Base-by-base conservation (phyloP, 2,113 vertebrate genomes). In the Dermatemys mawii region DNA sequence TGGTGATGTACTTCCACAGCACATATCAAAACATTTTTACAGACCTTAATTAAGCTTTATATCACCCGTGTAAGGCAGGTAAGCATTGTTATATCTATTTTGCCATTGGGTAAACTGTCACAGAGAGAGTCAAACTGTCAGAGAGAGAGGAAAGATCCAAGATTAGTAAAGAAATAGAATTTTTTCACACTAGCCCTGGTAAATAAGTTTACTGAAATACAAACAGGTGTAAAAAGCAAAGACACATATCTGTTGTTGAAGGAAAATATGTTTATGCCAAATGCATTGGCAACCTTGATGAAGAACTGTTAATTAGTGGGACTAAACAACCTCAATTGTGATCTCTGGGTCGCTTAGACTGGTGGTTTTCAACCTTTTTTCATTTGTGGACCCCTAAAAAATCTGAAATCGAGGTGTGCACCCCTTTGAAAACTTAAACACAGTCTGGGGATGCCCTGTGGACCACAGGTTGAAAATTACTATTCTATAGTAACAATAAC, bases 221-320 rank as follows among this genome's bases (percentile, higher is more conserved):
- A 75, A 50, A 54, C 27, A 81, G 26, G 46, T 35, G 44, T 12
- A 32, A 57, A 91, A n/a, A 46, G 11, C 75, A 83, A 21, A n/a
- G 21, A n/a, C 67, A 29, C 7, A 2, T 70, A 53, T 54, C 54
- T 82, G 2, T n/a, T 0, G 0, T 29, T 46, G 63, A 78, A 60
- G 4, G 48, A 82, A 89, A 76, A 55, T 50, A 35, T 35, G 6
- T 70, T 83, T 89, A 3, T 60, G 55, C 88, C 38, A 90, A 14
- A 87, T 24, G 48, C 8, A 26, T 83, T 87, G 83, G n/a, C 90
- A 55, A 81, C 81, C 57, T 81, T 29, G 6, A 60, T 88, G 90
- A 53, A 93, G 80, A 41, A 29, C 21, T 46, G 10, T 78, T 86
- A 46, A 49, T 27, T 7, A 87, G n/a, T 22, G 78, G 53, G 35